Conservation (phyloP, 2,113 vertebrate genomes). For the Malaclemys terrapin region DNA sequence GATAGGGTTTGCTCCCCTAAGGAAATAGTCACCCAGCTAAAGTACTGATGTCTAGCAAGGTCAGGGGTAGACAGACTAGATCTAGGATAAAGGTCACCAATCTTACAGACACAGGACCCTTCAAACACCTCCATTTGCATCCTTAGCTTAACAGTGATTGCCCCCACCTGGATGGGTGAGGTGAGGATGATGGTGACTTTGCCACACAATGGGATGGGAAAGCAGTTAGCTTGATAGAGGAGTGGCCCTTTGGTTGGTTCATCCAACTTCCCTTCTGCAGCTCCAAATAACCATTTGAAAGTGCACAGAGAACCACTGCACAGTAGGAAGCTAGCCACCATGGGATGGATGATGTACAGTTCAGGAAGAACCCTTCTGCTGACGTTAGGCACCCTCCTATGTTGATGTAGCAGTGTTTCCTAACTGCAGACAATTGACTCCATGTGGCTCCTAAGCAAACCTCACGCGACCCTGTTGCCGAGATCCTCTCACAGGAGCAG, state of each 20-base stretch:
- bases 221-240: background rate
- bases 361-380: background rate
- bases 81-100: background rate
- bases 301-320: background rate
- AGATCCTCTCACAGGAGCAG: background rate
- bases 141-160: background rate
- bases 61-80: background rate
- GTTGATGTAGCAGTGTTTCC: background rate
- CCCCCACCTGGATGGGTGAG: fast-evolving
- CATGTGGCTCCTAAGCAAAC: background rate
- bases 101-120: background rate
- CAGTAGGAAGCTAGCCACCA: background rate
- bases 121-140: background rate
- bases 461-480: background rate
- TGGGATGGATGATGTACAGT: background rate
- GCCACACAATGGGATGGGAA: background rate
- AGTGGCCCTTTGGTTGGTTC: background rate
- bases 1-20: background rate
- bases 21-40: background rate
- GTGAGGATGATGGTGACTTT: background rate
- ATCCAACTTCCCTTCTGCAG: background rate
- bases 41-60: background rate
- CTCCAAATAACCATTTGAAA: background rate
- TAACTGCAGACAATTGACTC: background rate
- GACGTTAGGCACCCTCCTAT: background rate